Percentiles rank a stretch among this genome's conserved stretches.
Evolutionary conservation across 2,113 vertebrate genomes (phyloP).

Genomic region (Varanus komodoensis): DNA sequence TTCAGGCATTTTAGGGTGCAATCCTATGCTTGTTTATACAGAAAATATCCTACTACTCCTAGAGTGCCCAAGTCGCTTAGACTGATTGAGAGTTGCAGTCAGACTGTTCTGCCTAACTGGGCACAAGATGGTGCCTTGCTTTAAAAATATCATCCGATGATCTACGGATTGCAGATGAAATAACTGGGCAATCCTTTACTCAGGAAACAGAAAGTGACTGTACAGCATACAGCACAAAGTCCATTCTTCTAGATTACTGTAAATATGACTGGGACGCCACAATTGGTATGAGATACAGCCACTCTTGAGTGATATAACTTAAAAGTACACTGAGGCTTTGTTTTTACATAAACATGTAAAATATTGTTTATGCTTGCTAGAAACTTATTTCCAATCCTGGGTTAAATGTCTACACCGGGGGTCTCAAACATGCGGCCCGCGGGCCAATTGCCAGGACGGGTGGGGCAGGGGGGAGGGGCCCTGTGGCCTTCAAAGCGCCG

Average conservation of each 20-base stretch:
- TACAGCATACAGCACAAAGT: background rate
- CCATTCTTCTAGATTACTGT: background rate
- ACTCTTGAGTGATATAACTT: constrained; percentile 3
- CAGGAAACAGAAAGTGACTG: constrained; percentile 8
- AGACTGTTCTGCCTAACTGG: no score
- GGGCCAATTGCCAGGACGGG: no score
- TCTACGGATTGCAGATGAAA: background rate
- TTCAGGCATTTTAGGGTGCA: background rate
- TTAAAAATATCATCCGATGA: constrained; percentile 39
- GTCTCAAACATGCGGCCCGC: no score
- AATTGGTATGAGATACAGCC: accelerated
- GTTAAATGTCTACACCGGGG: background rate
- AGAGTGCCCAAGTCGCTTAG: no score
- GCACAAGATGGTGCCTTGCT: background rate
- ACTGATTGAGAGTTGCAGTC: no score
- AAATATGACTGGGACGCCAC: background rate
- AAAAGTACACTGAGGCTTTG: background rate
- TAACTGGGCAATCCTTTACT: constrained; percentile 33
- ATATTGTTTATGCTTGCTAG: background rate
- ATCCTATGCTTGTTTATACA: no score
- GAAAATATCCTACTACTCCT: no score
- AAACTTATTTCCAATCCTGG: background rate
- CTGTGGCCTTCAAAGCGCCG: no score
- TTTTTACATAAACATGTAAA: background rate
- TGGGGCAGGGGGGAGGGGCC: no score